Evolutionary conservation across 2,888 invertebrate genomes (phyloP).

Genomic region (Odiellus spinosus): DNA sequence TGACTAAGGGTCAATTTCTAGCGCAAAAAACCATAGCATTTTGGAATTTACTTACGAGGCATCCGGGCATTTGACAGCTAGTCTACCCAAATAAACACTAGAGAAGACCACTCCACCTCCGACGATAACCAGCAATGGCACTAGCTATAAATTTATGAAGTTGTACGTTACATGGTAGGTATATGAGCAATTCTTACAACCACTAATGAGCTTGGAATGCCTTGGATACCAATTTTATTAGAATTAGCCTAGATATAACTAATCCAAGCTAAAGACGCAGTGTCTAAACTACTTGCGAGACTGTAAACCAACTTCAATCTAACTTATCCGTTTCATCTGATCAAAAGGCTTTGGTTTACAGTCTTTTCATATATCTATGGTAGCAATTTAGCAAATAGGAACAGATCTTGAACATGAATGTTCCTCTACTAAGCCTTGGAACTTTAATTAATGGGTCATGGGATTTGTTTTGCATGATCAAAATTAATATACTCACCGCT

Average conservation of each 20-base stretch:
- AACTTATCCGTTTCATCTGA: no score
- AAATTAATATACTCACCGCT: conserved; percentile 11
- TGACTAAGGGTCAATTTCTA: no score
- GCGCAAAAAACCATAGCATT: no score
- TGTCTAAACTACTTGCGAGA: neutral
- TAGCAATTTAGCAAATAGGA: neutral
- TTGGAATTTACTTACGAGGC: conserved; percentile 39
- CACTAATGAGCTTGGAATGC: no score
- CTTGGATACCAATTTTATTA: no score
- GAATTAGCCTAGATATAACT: no score
- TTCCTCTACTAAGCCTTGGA: no score
- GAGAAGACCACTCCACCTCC: conserved; percentile 51
- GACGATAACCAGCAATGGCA: conserved; percentile 62
- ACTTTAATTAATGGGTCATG: neutral
- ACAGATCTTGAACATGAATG: neutral
- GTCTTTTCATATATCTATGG: no score
- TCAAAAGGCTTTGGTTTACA: no score
- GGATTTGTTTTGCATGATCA: no score
- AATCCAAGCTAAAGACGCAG: neutral
- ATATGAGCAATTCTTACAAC: no score
- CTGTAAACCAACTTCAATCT: no score
- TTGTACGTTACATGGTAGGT: neutral
- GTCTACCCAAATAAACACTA: conserved; percentile 46
- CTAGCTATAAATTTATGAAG: conserved; percentile 39
- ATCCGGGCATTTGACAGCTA: conserved; percentile 63